Percentiles rank a stretch among this genome's conserved stretches.
Evolutionary conservation across 1,140 invertebrate species (phyloP).

Genomic region (Mamestra configurata): DNA sequence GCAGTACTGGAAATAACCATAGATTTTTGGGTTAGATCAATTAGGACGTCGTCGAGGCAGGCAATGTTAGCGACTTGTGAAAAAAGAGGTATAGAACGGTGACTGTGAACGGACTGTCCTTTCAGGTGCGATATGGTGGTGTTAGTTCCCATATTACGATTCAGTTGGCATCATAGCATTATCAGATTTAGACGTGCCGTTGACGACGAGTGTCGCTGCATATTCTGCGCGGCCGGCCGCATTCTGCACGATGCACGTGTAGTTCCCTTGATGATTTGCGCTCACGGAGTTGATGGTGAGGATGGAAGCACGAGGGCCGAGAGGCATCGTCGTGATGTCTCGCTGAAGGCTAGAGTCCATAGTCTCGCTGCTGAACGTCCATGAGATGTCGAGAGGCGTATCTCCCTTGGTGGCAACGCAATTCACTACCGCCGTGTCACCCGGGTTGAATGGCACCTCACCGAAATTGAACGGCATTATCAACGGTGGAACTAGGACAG

Average conservation of each 20-base stretch:
- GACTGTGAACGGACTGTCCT: conserved; percentile 67
- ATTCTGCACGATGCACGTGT: conserved; percentile 91
- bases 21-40: conserved; percentile 77
- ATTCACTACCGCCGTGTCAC: conserved; percentile 91
- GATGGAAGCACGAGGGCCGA: conserved; percentile 89
- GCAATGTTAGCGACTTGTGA: conserved; percentile 82
- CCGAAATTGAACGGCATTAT: conserved; percentile 91
- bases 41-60: conserved; percentile 63
- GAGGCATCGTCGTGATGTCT: conserved; percentile 84
- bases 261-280: conserved; percentile 89
- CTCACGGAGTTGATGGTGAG: conserved; percentile 89
- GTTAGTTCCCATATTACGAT: conserved; percentile 78
- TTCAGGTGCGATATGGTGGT: conserved; percentile 75
- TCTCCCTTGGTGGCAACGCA: conserved; percentile 94
- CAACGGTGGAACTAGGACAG: conserved; percentile 90
- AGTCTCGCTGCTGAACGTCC: conserved; percentile 90
- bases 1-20: conserved; percentile 90
- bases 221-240: conserved; percentile 89
- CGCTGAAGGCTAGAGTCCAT: conserved; percentile 85
- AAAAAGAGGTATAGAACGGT: conserved; percentile 66
- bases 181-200: conserved; percentile 85
- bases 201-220: conserved; percentile 89
- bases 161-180: conserved; percentile 59
- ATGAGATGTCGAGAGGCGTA: conserved; percentile 91
- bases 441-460: conserved; percentile 91